These are phyloP conservation scores for Blastomussa wellsi DNA, from an alignment of 92 coral and sea anemone genomes.

Conservation along the genomic window DNA sequence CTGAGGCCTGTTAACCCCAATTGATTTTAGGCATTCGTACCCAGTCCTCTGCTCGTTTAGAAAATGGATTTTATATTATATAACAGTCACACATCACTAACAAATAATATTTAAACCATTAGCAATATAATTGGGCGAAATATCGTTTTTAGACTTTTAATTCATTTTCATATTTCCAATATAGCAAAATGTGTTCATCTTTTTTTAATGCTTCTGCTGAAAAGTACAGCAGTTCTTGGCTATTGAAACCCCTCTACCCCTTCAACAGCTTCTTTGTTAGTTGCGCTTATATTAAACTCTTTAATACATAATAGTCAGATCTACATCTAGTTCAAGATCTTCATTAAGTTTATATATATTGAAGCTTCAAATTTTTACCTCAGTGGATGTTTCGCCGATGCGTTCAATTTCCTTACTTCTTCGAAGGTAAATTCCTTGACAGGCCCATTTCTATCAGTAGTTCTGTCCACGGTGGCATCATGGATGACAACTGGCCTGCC, in stretches of 20 bases:
- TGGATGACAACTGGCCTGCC: slow-evolving; percentile 64
- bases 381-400: slow-evolving; percentile 39
- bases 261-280: too few species aligned
- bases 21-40: too few species aligned
- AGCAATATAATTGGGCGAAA: too few species aligned
- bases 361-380: slow-evolving; percentile 6
- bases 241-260: neutral
- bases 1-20: too few species aligned
- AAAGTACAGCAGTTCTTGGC: neutral
- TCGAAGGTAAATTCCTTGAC: slow-evolving; percentile 46
- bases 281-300: too few species aligned
- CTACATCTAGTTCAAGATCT: neutral
- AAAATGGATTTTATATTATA: too few species aligned
- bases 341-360: too few species aligned
- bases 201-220: neutral
- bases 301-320: too few species aligned
- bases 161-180: neutral
- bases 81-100: too few species aligned
- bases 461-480: slow-evolving; percentile 64
- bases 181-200: neutral
- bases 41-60: too few species aligned
- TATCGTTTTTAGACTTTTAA: too few species aligned
- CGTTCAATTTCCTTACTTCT: slow-evolving; percentile 53
- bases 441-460: slow-evolving; percentile 54
- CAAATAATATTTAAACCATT: too few species aligned